These are phyloP conservation scores for Tapera naevia DNA, from an alignment of 2,797 vertebrate genomes.

Conservation along the genomic window DNA sequence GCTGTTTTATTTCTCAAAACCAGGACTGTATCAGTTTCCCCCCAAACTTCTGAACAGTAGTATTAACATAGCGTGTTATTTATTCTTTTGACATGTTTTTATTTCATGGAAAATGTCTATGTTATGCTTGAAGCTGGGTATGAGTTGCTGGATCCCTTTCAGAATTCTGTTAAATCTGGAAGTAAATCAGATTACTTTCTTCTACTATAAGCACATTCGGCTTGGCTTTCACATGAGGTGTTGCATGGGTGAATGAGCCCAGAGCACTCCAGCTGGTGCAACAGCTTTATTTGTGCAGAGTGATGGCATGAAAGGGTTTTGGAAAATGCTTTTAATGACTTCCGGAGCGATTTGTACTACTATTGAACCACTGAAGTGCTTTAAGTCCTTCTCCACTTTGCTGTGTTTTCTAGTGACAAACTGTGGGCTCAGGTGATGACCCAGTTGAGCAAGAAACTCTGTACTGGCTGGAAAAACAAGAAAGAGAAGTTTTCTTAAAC, in stretches of 20 bases:
- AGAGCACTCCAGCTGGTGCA: constrained; percentile 67
- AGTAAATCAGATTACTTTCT: constrained; percentile 63
- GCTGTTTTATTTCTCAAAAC: constrained; percentile 13
- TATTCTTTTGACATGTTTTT: constrained; percentile 60
- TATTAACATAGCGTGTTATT: constrained; percentile 38
- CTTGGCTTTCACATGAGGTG: constrained; percentile 58
- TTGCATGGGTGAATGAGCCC: constrained; percentile 61
- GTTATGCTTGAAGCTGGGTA: not conserved
- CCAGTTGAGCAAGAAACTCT: not conserved
- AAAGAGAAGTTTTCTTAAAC: not conserved
- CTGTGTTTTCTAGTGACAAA: not conserved
- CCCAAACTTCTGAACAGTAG: constrained; percentile 1
- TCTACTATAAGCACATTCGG: constrained; percentile 30
- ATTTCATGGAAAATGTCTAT: not conserved
- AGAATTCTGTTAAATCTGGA: constrained; percentile 62
- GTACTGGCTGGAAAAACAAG: not conserved
- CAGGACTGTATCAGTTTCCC: constrained; percentile 32
- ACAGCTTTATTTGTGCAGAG: constrained; percentile 66
- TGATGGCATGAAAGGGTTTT: constrained; percentile 49
- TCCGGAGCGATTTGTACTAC: constrained; percentile 9
- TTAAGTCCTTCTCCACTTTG: not conserved
- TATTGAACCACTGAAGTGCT: not conserved
- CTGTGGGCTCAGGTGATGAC: not conserved
- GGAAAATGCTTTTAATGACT: constrained; percentile 52
- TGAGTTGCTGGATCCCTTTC: constrained; percentile 49